Evolutionary conservation across 2,113 vertebrate genomes (phyloP), one percentile per base, ranked within the genome.

Genomic region (Ardeotis arabs): DNA sequence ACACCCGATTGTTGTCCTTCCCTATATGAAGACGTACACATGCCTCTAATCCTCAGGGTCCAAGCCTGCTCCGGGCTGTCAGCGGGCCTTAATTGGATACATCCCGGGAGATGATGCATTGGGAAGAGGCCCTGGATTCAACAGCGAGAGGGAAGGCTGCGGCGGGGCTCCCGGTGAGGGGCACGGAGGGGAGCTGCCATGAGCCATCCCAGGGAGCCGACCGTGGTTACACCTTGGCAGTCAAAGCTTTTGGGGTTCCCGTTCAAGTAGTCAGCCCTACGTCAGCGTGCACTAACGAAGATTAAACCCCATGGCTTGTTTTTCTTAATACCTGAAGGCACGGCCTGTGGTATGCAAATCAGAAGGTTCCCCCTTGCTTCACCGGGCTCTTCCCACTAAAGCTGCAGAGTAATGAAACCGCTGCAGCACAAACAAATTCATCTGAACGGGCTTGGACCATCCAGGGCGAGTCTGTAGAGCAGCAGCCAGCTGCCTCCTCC

Each of bases 21-120:
- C 53, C 87, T 93, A 77, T 87, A 93, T 44, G 94, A 95, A 91
- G 95, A 89, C 2, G 0, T 89, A 76, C 94, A 87, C 60, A 96
- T 80, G 93, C 89, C 91, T 95, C 84, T 82, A 79, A 89, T 93
- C 94, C 89, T 92, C 44, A 83, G 94, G 87, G 93, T 87, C 12
- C 82, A 44, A 87, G 50, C 39, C 58, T 50, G 45, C 76, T 88
- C 78, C n/a, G 67, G 66, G 80, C 93, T 96, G 87, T 91, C 85
- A 87, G 52, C 91, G 92, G 87, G 49, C 73, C 37, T 67, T 68
- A 75, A 92, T 77, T 91, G 74, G 85, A 74, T 79, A 82, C 95
- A 96, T 93, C 93, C 75, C 85, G 74, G 37, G 95, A 82, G 90
- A 96, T 67, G 72, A 90, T 79, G 12, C 93, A 89, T 73, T 93